Conservation (phyloP, 2,113 vertebrate species). For the Pangasianodon hypophthalmus region DNA sequence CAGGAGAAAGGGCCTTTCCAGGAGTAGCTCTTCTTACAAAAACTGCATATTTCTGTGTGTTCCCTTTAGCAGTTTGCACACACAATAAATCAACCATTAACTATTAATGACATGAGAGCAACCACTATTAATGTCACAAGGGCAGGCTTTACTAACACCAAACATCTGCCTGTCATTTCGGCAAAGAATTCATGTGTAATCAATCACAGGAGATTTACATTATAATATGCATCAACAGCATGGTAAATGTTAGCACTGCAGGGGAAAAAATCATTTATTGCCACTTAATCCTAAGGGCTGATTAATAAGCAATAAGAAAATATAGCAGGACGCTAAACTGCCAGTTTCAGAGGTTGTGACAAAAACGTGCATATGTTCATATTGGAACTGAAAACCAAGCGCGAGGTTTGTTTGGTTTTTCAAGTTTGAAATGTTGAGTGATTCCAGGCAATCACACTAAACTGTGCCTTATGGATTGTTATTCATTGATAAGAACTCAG, state of each 20-base stretch:
- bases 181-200: slow-evolving; percentile 7
- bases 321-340: background rate
- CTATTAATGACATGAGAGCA: background rate
- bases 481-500: no score
- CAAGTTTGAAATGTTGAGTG: background rate
- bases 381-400: background rate
- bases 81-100: slow-evolving; percentile 33
- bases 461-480: no score
- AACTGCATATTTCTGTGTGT: background rate
- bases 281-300: background rate
- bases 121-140: background rate
- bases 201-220: background rate
- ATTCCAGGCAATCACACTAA: background rate
- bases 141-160: background rate
- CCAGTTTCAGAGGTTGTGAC: background rate
- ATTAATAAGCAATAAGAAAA: background rate
- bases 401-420: no score
- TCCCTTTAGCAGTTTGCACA: background rate
- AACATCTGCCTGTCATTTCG: background rate
- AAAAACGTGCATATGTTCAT: background rate
- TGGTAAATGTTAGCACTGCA: background rate
- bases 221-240: background rate
- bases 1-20: background rate
- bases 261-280: background rate
- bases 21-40: background rate